Evolutionary conservation across 2,113 vertebrate genomes (phyloP).

Genomic region (Apteryx mantelli): DNA sequence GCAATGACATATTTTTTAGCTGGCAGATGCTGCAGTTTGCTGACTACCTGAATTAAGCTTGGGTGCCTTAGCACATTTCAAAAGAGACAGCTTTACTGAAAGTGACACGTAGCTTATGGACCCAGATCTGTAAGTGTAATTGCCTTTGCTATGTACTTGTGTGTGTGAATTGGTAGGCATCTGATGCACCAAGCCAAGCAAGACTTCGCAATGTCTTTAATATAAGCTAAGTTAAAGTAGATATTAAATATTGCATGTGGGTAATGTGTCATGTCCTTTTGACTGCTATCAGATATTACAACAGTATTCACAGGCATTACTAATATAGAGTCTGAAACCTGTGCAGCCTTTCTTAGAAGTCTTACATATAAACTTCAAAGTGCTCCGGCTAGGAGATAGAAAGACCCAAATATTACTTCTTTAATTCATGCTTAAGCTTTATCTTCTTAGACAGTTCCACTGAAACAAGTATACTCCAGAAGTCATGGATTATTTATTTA

Average conservation of each 20-base stretch:
- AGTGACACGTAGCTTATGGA: slow-evolving; percentile 42
- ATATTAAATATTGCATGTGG: neutral
- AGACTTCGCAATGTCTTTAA: neutral
- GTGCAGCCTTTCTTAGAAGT: neutral
- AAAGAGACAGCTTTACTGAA: slow-evolving; percentile 37
- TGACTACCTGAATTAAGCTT: slow-evolving; percentile 63
- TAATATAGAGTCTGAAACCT: neutral
- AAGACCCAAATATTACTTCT: neutral
- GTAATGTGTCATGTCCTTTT: neutral
- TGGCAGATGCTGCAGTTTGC: slow-evolving; percentile 39
- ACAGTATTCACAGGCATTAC: neutral
- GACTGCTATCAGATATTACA: neutral
- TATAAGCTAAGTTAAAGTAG: neutral
- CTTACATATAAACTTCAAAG: neutral
- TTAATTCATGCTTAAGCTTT: neutral
- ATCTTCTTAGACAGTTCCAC: neutral
- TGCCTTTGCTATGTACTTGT: slow-evolving; percentile 1
- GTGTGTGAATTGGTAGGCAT: neutral
- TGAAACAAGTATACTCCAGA: neutral
- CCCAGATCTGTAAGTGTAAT: slow-evolving; percentile 32
- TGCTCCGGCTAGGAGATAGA: neutral
- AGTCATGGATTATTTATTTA: neutral
- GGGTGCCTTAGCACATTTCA: slow-evolving; percentile 27
- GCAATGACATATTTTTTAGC: neutral
- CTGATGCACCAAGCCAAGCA: neutral